Evolutionary conservation across 2,113 vertebrate species (phyloP).

Genomic region (Lepidothrix coronata): DNA sequence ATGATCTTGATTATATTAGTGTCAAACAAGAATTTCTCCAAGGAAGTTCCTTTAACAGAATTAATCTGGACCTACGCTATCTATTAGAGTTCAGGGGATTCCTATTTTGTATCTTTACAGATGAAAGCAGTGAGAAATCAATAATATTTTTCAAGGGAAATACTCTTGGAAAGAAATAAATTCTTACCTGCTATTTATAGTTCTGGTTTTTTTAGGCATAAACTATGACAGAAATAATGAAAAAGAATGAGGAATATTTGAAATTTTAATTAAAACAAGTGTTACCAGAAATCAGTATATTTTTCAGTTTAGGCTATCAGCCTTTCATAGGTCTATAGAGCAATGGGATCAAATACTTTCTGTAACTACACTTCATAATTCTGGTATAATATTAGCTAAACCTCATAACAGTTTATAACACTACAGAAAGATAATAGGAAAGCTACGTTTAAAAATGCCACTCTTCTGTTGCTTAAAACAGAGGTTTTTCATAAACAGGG

Average conservation of each 20-base stretch:
- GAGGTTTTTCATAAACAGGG: background rate
- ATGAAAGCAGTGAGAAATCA: background rate
- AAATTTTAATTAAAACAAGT: conserved; percentile 28
- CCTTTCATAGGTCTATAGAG: conserved; percentile 20
- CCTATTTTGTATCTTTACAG: background rate
- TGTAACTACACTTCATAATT: conserved; percentile 47
- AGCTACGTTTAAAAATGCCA: background rate
- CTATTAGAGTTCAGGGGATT: background rate
- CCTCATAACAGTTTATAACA: background rate
- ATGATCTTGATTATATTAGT: background rate
- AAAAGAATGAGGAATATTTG: conserved; percentile 24
- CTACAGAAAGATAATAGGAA: background rate
- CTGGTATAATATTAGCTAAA: background rate
- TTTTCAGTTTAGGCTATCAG: conserved; percentile 15
- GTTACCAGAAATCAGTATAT: conserved; percentile 30
- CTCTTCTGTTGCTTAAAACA: background rate
- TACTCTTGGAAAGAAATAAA: background rate
- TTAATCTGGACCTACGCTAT: background rate
- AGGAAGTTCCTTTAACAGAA: background rate
- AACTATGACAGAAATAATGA: background rate
- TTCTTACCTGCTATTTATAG: background rate
- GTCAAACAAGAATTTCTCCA: background rate
- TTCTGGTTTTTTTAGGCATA: background rate
- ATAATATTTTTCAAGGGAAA: background rate
- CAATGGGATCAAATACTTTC: conserved; percentile 35